phyloP scores from a whole-genome alignment of 2,888 invertebrate genomes.

The Chrysolina oricalcia region DNA sequence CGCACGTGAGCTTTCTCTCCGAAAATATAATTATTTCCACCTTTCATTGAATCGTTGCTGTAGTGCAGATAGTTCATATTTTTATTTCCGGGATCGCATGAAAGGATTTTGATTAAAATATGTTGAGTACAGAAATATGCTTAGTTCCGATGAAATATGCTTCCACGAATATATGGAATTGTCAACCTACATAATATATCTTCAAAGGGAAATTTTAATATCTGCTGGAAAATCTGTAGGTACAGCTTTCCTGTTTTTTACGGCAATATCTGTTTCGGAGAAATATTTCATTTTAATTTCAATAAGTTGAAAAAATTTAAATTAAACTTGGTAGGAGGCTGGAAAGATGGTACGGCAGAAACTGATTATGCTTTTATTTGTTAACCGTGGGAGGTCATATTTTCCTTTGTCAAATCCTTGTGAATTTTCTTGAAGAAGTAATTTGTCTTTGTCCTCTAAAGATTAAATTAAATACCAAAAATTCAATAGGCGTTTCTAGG shows the following conservation, averaged over 20 bases:
- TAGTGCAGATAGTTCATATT: not conserved
- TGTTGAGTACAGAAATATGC: slow-evolving; percentile 9
- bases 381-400: not conserved
- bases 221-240: slow-evolving; percentile 6
- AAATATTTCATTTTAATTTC: slow-evolving; percentile 39
- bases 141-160: not conserved
- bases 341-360: not conserved
- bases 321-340: not conserved
- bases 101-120: slow-evolving; percentile 7
- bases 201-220: slow-evolving; percentile 17
- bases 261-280: not conserved
- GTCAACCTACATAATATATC: slow-evolving; percentile 23
- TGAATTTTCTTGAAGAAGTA: too few species aligned
- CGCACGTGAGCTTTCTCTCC: not conserved
- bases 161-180: slow-evolving; percentile 17
- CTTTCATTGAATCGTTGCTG: not conserved
- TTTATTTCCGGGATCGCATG: not conserved
- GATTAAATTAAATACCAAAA: too few species aligned
- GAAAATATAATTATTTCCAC: not conserved
- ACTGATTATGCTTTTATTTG: not conserved
- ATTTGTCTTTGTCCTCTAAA: too few species aligned
- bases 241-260: not conserved
- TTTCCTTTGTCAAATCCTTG: not conserved
- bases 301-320: slow-evolving; percentile 40
- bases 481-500: too few species aligned